phyloP scores from a whole-genome alignment of 2,797 vertebrate species.

The Yasuhikotakia modesta region DNA sequence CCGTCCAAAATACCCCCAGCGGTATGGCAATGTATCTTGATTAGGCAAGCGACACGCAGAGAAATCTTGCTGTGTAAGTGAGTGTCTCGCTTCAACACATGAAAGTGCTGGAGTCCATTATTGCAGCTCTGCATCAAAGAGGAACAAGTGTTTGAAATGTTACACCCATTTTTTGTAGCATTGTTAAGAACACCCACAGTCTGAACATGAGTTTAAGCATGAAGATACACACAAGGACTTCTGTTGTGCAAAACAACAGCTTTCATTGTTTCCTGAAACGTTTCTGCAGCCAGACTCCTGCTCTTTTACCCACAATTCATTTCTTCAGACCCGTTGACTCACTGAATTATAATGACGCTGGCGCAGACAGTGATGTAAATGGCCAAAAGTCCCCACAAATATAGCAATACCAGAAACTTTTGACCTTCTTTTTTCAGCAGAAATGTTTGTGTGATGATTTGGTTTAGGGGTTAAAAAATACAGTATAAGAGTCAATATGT shows the following conservation, averaged over 20 bases:
- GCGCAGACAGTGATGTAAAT: not conserved
- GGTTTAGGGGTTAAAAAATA: too few species aligned
- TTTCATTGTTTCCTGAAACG: constrained; percentile 38
- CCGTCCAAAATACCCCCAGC: not conserved
- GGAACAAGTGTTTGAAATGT: constrained; percentile 28
- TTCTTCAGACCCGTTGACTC: constrained; percentile 8
- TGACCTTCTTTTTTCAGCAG: too few species aligned
- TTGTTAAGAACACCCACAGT: constrained; percentile 27
- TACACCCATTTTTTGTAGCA: constrained; percentile 9
- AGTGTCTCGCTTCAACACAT: not conserved
- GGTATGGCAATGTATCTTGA: too few species aligned
- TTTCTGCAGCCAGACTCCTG: constrained; percentile 29
- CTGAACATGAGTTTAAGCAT: constrained; percentile 18
- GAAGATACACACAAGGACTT: constrained; percentile 31
- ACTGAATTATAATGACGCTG: not conserved
- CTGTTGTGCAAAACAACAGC: constrained; percentile 36
- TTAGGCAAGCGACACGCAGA: too few species aligned
- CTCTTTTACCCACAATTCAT: constrained; percentile 32
- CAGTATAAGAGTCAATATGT: too few species aligned
- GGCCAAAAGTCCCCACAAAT: too few species aligned
- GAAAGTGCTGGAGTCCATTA: not conserved
- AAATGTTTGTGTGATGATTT: too few species aligned
- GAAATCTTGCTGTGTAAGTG: too few species aligned
- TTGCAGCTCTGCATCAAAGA: constrained; percentile 22
- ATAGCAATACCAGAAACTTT: too few species aligned